Evolutionary conservation across 1,140 invertebrate genomes (phyloP), one percentile per base, ranked within the genome.

Genomic region (Pogonognathellus flavescens): DNA sequence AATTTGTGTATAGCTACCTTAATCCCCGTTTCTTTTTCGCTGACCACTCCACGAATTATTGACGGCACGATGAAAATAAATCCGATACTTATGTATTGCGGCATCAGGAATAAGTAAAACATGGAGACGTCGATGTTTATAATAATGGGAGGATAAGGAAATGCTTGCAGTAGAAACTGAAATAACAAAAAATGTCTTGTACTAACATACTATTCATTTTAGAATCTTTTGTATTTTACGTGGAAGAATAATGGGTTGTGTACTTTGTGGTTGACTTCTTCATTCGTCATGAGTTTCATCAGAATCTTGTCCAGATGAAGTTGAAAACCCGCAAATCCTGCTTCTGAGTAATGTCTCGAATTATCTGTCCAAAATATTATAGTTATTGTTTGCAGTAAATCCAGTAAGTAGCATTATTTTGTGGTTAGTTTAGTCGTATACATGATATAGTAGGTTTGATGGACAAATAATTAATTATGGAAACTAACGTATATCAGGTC

Each of bases 401-500:
- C 13, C 66, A 55, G 13, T 25, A 82, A 55, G 13, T 25, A 16
- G 14, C 22, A 49, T 31, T 76, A n/a, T 16, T 41, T 10, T 57
- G 1, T 72, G 20, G 16, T 14, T 5, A 31, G 25, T 76, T 52
- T 1, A 55, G 16, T 16, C 4, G 13, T n/a, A 62, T 7, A 53
- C 52, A 53, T 53, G 7, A 8, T 53, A 8, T 53, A 53, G 7
- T 55, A 55, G 11, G 11, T 1, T 2, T 10, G 10, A 10, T 55
- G 10, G 2, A 55, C 11, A 14, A 55, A 55, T 14, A 20, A 8
- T 11, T 50, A 84, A 76, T 13, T 55, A 72, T 50, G 50, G 57
- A 20, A 41, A 72, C 66, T 72, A 13, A 88, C 88, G 60, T 2
- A 18, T 22, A 66, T 70, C 57, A 9, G 95, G 94, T 11, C 94